These are phyloP conservation scores for Lasioglossum pauxillum DNA, from an alignment of 2,888 invertebrate genomes.

Conservation along the genomic window DNA sequence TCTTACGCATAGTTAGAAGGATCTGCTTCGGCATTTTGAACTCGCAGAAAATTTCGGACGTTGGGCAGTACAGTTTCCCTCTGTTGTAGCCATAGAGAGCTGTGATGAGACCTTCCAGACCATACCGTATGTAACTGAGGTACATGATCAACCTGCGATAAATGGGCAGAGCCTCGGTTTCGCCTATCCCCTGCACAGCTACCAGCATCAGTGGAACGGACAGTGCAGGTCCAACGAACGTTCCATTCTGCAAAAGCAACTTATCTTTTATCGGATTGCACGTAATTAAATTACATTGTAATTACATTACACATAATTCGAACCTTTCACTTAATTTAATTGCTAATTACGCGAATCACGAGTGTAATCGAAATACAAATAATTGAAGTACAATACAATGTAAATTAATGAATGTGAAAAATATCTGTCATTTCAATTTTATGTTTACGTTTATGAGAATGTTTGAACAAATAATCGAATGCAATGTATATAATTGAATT, in stretches of 20 bases:
- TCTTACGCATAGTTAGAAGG: constrained; percentile 88
- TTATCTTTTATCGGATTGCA: neutral
- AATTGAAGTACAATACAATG: too few relatives aligned
- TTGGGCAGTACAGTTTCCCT: constrained; percentile 90
- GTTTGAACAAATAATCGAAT: too few relatives aligned
- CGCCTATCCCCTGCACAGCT: constrained; percentile 94
- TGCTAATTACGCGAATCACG: too few relatives aligned
- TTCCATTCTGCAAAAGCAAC: constrained; percentile 89
- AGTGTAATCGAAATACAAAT: too few relatives aligned
- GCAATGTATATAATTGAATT: too few relatives aligned
- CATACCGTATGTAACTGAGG: constrained; percentile 92
- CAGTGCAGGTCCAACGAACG: constrained; percentile 95
- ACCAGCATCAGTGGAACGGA: constrained; percentile 95
- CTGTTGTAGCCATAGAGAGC: constrained; percentile 93
- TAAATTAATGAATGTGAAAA: too few relatives aligned
- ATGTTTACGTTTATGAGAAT: too few relatives aligned
- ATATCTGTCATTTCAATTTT: too few relatives aligned
- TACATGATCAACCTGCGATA: constrained; percentile 92
- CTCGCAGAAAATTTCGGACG: constrained; percentile 90
- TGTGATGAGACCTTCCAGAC: constrained; percentile 92
- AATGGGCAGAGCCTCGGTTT: constrained; percentile 88
- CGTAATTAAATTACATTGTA: too few relatives aligned
- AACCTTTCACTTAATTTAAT: too few relatives aligned
- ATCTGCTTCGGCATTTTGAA: constrained; percentile 91
- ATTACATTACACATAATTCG: too few relatives aligned